Evolutionary conservation across 1,140 invertebrate genomes (phyloP), one percentile per base, ranked within the genome.

Genomic region (Chrysopa pallens): DNA sequence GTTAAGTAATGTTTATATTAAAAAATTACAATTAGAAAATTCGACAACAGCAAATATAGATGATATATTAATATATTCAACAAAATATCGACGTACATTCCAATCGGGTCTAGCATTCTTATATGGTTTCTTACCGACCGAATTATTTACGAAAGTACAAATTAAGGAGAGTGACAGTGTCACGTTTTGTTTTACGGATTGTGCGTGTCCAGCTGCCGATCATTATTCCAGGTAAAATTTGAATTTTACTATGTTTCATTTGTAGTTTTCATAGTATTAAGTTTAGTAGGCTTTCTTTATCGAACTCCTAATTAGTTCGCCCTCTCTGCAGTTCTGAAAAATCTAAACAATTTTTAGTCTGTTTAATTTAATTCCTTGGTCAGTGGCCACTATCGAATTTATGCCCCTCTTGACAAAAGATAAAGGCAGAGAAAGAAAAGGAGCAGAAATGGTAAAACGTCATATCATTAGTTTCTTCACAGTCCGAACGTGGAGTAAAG

Each of bases 81-180:
- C 89, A 0, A 69, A 80, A 31, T 89, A 88, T 58, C 66, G 83
- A 6, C 70, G 90, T 52, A 94, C 90, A 8, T 87, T 87, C 48
- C 89, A 94, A 59, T 92, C 87, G 54, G 78, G 80, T 5, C 61
- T 89, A 31, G 84, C 85, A 2, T 68, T 90, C 46, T 56, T 89
- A 8, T 89, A 78, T 63, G 73, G 80, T 0, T 71, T 87, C 44
- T 58, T 89, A 14, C 72, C 79, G 8, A 62, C 67, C 45, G 49
- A 69, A 54, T 52, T 48, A 6, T 47, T 70, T 49, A 49, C 55
- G 4, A 64, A 63, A 55, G 52, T 80, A 1, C 62, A 58, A 6
- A 60, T 84, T 29, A 62, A 66, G 6, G 84, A 86, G 53, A 80
- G 76, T 28, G 79, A 83, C 47, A 84, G 81, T 55, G 75, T 85